A percentile compares a stretch with the other conserved stretches of the same genome.
Evolutionary conservation across 37 sponge, comb jelly and placozoan species (phyloP).

Genomic region (Cliona cf. orientalis): DNA sequence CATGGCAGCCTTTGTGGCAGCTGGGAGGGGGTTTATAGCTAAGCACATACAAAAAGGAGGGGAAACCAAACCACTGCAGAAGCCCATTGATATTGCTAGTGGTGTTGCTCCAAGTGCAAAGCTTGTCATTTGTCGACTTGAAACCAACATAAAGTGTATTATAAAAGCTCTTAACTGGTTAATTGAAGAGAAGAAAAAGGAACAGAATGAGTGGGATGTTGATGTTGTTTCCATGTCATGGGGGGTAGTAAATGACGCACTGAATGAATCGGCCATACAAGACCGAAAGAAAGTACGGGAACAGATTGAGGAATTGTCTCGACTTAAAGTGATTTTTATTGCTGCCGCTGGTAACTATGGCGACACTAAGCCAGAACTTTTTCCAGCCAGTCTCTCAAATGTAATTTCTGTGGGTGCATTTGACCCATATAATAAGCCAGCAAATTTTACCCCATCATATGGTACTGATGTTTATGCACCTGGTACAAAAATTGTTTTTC

Average conservation of each 20-base stretch:
- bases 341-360: constrained; percentile 5
- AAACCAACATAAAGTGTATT: no score
- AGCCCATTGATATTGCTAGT: not conserved
- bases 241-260: not conserved
- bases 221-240: constrained; percentile 2
- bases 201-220: not conserved
- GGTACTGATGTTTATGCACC: not conserved
- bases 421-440: not conserved
- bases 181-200: not conserved
- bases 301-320: not conserved
- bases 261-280: not conserved
- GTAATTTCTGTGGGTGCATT: constrained; percentile 9
- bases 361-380: not conserved
- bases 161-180: no score
- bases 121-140: not conserved
- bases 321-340: not conserved
- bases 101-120: constrained; percentile 8
- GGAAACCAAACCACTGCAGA: not conserved
- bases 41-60: not conserved
- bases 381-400: not conserved
- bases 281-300: no score
- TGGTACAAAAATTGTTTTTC: not conserved
- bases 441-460: not conserved
- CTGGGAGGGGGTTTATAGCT: not conserved
- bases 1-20: not conserved